Evolutionary conservation across 2,113 vertebrate species (phyloP), one percentile per base, ranked within the genome.

Genomic region (Psittacus erithacus): DNA sequence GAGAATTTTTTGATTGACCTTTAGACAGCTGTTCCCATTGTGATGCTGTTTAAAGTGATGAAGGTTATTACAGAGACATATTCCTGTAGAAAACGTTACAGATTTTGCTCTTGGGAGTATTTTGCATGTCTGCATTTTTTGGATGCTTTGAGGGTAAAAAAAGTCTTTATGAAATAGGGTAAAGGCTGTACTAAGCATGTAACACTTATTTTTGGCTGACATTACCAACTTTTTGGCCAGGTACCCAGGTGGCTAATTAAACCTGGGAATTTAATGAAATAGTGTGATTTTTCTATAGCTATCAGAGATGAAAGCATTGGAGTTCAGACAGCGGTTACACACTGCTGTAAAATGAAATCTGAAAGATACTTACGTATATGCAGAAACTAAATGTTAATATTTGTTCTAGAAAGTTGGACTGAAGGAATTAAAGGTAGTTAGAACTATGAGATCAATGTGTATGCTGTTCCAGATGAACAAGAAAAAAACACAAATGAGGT

Each of bases 51-150:
- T 92, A 85, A 82, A 53, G 25, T 70, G 68, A 90, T 75, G 63
- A 89, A 88, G 96, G 85, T 90, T 82, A 70, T 64, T 83, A 46
- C 22, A 87, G 78, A 65, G 60, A 69, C 49, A 59, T 94, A 91
- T 69, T 94, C 74, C 60, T 91, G 87, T 85, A 88, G 74, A 90
- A 88, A 91, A 86, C 28, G n/a, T 65, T 97, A 85, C 31, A 85
- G 43, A 81, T 90, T 90, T 91, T 97, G 28, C 82, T 94, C 68
- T 87, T 88, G 88, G 86, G 74, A 89, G n/a, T 92, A 44, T 94
- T 95, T 94, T 94, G 55, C 15, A 14, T 83, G 90, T 96, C 92
- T 95, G 86, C 83, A 83, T 92, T 82, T 94, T 95, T 90, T 83
- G 52, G 28, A 90, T 86, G 25, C 89, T 90, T 94, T 89, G 67